A percentile compares a stretch with the other conserved stretches of the same genome.
phyloP scores from a whole-genome alignment of 92 coral and sea anemone genomes.

The Galaxea fascicularis region DNA sequence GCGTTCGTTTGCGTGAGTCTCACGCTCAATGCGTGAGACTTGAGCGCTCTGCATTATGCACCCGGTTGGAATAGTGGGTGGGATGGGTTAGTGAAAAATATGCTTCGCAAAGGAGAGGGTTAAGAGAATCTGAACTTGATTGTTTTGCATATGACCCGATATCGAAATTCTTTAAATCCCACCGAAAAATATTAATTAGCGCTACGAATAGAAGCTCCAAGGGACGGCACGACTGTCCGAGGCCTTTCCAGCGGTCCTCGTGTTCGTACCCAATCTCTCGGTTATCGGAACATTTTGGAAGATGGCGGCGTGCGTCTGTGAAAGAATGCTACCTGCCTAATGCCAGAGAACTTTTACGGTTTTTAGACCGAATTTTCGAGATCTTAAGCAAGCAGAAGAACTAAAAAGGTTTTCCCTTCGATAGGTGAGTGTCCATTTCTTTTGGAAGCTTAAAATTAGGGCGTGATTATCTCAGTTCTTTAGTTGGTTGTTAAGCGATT shows the following conservation, averaged over 20 bases:
- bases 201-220: too few species aligned
- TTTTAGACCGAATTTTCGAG: slow-evolving; percentile 2
- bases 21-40: too few species aligned
- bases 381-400: background rate
- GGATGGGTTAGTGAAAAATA: too few species aligned
- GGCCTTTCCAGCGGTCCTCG: slow-evolving; percentile 6
- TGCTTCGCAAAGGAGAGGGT: too few species aligned
- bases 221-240: too few species aligned
- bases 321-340: slow-evolving; percentile 16
- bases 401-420: background rate
- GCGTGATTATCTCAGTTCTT: background rate
- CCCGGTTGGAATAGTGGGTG: too few species aligned
- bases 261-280: background rate
- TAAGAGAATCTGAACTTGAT: too few species aligned
- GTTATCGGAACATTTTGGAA: background rate
- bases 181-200: too few species aligned
- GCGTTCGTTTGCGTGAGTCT: too few species aligned
- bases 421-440: slow-evolving; percentile 17
- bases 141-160: too few species aligned
- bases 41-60: too few species aligned
- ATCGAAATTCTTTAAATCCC: too few species aligned
- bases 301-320: slow-evolving; percentile 38
- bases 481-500: background rate
- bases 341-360: background rate
- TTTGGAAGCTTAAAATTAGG: background rate